Evolutionary conservation across 92 coral and sea anemone species (phyloP).

Genomic region (Zoanthus solanderi): DNA sequence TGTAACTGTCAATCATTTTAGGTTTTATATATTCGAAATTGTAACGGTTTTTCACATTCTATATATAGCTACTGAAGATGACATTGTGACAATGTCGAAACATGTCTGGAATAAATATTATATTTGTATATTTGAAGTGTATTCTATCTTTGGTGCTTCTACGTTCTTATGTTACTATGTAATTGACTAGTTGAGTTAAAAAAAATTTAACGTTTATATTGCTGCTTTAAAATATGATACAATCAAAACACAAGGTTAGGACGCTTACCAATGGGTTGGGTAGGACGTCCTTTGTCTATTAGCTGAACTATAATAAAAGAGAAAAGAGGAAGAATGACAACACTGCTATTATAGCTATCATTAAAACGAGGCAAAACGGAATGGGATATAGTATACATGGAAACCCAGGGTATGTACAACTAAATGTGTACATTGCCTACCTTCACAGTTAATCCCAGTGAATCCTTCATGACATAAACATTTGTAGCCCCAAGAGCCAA

Average conservation of each 20-base stretch:
- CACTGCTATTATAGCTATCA: neutral
- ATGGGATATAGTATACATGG: neutral
- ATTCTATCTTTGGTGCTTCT: too few species aligned
- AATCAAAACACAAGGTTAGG: neutral
- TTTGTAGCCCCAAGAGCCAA: constrained; percentile 83
- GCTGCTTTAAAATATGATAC: neutral
- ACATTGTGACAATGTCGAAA: too few species aligned
- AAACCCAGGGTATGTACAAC: too few species aligned
- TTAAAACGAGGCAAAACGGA: neutral
- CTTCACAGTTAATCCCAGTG: constrained; percentile 90
- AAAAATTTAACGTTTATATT: too few species aligned
- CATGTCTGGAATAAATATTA: too few species aligned
- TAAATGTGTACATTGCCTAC: constrained; percentile 40
- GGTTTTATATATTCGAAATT: too few species aligned
- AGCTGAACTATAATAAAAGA: constrained; percentile 16
- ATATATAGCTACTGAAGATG: too few species aligned
- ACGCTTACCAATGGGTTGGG: constrained; percentile 34
- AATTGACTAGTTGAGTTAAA: too few species aligned
- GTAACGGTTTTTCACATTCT: too few species aligned
- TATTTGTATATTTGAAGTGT: too few species aligned
- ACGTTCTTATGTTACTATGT: too few species aligned
- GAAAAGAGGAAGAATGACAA: neutral
- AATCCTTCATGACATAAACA: constrained; percentile 84
- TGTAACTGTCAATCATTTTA: too few species aligned
- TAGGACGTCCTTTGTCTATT: constrained; percentile 26